Evolutionary conservation across 92 coral and sea anemone species (phyloP), one percentile per base, ranked within the genome.

Genomic region (Actinostola sp.): DNA sequence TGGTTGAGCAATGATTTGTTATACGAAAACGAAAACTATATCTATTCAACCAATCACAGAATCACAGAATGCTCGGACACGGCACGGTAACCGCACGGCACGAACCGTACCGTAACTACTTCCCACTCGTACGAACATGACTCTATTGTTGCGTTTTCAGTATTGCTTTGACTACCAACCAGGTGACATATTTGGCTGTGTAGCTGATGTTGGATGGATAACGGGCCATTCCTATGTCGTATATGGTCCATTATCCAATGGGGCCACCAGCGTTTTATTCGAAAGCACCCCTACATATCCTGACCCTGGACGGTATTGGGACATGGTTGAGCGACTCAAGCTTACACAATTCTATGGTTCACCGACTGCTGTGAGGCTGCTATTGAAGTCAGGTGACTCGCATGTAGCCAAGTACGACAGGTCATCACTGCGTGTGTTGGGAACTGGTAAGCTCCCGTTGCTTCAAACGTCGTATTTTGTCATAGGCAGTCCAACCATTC

Each of bases 221-320:
- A 92, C 98, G 0, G 98, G 98, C 16, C 98, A 94, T 66, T 85
- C 97, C 1, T 94, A 94, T 72, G 97, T 92, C 8, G 97, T 94
- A 11, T 94, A 94, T 78, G 98, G 98, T 12, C 98, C 98, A 14
- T 70, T 94, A 53, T 80, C 86, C 9, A 94, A 94, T 81, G 98
- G 98, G 67, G 98, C 98, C 13, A 94, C 98, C 26, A 73, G 90
- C 30, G 92, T 91, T 1, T 73, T 94, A 33, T 94, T 94, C 73
- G 98, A 94, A 66, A 94, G 98, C 87, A 82, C 93, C 59, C 98
- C 98, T 2, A 92, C 97, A 1, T 94, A 94, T 56, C 98, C 98
- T n/a, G 95, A 94, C 81, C 98, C 98, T 0, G 98, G 98, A 4
- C 93, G 98, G 19, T 94, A 94, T 67, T 94, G 98, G 98, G 98